A percentile compares a stretch with the other conserved stretches of the same genome.
Conservation (phyloP, 2,888 invertebrate genomes). For the Bimastos eiseni region DNA sequence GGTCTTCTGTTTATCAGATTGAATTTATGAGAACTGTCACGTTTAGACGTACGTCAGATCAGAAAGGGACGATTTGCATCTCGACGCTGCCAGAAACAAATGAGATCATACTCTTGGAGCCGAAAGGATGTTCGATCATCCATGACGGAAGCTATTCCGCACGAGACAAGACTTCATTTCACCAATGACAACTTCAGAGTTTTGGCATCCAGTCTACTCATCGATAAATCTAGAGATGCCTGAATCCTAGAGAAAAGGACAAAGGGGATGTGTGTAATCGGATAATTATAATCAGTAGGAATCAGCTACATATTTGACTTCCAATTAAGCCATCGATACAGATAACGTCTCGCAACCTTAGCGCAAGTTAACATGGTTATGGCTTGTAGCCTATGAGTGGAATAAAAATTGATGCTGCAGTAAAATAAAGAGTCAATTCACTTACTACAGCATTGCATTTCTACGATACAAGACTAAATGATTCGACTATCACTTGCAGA, state of each 20-base stretch:
- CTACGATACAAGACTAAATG: no score
- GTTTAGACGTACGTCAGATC: not conserved
- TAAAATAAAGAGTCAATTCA: no score
- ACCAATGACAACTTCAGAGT: not conserved
- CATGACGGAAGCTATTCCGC: not conserved
- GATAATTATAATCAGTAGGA: not conserved
- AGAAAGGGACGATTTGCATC: not conserved
- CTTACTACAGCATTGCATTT: no score
- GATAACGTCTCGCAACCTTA: not conserved
- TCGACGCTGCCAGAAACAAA: not conserved
- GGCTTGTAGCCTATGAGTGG: not conserved
- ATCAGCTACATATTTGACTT: not conserved
- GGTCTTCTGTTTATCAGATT: not conserved
- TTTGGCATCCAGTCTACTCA: not conserved
- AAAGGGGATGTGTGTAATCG: not conserved
- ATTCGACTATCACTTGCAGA: no score
- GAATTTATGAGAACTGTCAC: not conserved
- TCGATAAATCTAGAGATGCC: not conserved
- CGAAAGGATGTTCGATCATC: not conserved
- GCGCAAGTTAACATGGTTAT: not conserved
- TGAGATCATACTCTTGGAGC: not conserved
- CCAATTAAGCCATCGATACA: not conserved
- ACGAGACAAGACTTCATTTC: not conserved
- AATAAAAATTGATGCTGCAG: no score
- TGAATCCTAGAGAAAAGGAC: not conserved